Base-by-base conservation (phyloP, 2,797 vertebrate genomes). In the Eulemur coronatus region DNA sequence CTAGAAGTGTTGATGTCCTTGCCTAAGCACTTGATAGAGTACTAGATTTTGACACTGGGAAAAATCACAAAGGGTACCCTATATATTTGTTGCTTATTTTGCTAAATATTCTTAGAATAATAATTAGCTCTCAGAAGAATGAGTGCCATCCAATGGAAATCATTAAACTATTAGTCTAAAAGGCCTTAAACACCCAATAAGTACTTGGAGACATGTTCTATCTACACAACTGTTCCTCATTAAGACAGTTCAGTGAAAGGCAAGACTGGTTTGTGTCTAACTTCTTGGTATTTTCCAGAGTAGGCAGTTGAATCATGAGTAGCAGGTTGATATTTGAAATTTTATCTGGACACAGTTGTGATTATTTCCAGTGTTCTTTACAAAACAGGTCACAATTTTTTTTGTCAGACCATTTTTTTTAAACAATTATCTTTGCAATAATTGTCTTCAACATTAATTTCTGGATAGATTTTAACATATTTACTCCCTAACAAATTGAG, bases 1-100 rank as follows among this genome's bases (percentile, higher is more conserved):
- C 65, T 84, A 7, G 20, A 84, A 78, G 24, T 78, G 33, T 61
- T 59, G 10, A 59, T 75, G n/a, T 70, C 22, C 17, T 69, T 89
- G 7, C 14, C 17, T 95, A 89, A 89, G 30, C 50, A 93, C 57
- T 41, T 89, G 52, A 67, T 69, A 87, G 11, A 92, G 9, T 30
- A 57, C 7, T 61, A 57, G 22, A 75, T 17, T 89, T 78, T 69
- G 33, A 26, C 30, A 43, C 17, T 59, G 20, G 41, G 30, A 33
- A 92, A 92, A 89, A 76, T 35, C 28, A 98, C 89, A 97, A 98
- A 97, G 91, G 89, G 84, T 96, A 91, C 81, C 97, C 96, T 98
- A 94, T 95, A 96, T 97, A 85, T 90, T 96, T 88, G 63, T 93
- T 97, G 93, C 92, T 94, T 97, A 93, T 95, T 98, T 98, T 98